phyloP scores from a whole-genome alignment of 2,888 invertebrate species.

The Chymomyza amoena region DNA sequence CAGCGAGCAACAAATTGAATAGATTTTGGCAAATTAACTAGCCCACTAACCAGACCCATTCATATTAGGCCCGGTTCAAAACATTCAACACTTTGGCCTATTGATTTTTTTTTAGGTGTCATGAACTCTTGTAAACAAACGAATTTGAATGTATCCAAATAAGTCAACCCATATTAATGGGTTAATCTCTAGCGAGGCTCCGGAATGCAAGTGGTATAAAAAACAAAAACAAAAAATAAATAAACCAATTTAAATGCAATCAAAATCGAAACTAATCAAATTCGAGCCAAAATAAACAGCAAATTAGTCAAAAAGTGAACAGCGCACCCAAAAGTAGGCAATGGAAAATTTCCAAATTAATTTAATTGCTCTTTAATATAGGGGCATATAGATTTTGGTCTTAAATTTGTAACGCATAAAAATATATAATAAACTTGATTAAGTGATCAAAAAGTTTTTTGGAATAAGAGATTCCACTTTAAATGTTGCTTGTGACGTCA shows the following conservation, averaged over 20 bases:
- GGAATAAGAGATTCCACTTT: too few relatives aligned
- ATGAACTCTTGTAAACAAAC: not conserved
- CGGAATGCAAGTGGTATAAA: constrained; percentile 15
- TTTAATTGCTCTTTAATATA: not conserved
- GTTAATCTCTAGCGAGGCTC: constrained; percentile 64
- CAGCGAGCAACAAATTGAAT: not conserved
- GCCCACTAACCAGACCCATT: not conserved
- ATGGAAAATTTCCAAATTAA: not conserved
- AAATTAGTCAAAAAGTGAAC: constrained; percentile 48
- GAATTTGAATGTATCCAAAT: constrained; percentile 18
- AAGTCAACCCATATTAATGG: constrained; percentile 54
- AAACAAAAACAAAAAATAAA: constrained; percentile 10
- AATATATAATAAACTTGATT: too few relatives aligned
- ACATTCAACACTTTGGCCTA: not conserved
- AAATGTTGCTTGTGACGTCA: too few relatives aligned
- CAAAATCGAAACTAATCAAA: constrained; percentile 4
- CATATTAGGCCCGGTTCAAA: not conserved
- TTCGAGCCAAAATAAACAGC: not conserved
- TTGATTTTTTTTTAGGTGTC: not conserved
- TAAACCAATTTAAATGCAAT: constrained; percentile 18
- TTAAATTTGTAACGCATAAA: not conserved
- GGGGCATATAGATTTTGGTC: not conserved
- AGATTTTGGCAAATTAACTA: not conserved
- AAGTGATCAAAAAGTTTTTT: too few relatives aligned
- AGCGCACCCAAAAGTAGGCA: constrained; percentile 12